Percentiles rank a stretch among this genome's conserved stretches.
These are phyloP conservation scores for Leptinotarsa defecta DNA, from an alignment of 1,140 invertebrate genomes.

Conservation along the genomic window DNA sequence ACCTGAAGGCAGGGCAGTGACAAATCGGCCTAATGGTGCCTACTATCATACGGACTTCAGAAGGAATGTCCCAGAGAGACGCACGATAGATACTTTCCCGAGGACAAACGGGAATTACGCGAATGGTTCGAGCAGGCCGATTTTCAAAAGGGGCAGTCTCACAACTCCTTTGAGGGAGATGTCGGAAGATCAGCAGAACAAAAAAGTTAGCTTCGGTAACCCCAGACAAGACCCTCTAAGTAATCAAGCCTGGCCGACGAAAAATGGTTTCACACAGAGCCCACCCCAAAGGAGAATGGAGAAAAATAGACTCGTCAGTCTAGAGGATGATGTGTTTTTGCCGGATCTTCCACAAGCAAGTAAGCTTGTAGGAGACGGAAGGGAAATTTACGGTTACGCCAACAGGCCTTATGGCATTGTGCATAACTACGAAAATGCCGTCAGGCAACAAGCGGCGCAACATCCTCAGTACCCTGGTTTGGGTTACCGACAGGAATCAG, in stretches of 20 bases:
- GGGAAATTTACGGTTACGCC: constrained; percentile 17
- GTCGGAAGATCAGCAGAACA: constrained; percentile 46
- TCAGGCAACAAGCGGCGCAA: constrained; percentile 27
- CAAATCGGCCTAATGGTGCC: constrained; percentile 26
- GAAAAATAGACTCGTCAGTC: constrained; percentile 30
- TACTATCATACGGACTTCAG: constrained; percentile 42
- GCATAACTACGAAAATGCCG: not conserved
- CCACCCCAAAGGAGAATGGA: constrained; percentile 60
- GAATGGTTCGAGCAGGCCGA: constrained; percentile 52
- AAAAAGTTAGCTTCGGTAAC: constrained; percentile 61
- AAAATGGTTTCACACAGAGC: constrained; percentile 61
- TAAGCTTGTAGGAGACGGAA: constrained; percentile 14
- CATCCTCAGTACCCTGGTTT: constrained; percentile 1
- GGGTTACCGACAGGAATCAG: constrained; percentile 24
- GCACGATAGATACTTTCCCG: constrained; percentile 37
- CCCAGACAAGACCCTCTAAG: constrained; percentile 43
- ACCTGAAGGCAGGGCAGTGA: constrained; percentile 43
- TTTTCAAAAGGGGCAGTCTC: constrained; percentile 62
- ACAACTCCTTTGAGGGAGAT: constrained; percentile 41
- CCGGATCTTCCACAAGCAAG: constrained; percentile 21
- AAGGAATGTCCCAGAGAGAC: constrained; percentile 41
- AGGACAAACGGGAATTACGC: constrained; percentile 8
- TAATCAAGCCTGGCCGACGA: constrained; percentile 59
- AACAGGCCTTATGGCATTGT: constrained; percentile 23
- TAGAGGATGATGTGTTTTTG: constrained; percentile 45